Evolutionary conservation across 1,140 invertebrate species (phyloP).

Genomic region (Campoletis sonorensis): DNA sequence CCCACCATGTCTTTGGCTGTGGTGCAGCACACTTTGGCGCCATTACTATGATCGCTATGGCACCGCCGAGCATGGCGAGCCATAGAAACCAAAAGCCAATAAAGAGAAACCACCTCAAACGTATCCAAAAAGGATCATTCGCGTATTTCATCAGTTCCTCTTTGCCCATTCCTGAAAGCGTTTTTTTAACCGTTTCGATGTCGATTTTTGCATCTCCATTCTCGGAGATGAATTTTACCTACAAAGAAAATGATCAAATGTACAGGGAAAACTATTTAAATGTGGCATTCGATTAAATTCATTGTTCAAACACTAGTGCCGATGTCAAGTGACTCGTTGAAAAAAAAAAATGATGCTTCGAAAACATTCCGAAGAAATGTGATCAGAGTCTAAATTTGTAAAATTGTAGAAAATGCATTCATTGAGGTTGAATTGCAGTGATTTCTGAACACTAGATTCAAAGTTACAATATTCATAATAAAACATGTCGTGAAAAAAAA

Average conservation of each 20-base stretch:
- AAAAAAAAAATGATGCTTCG: no score
- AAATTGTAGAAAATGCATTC: no score
- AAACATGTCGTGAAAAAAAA: no score
- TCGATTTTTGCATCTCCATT: slow-evolving; percentile 93
- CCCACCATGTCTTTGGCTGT: slow-evolving; percentile 82
- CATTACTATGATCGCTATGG: slow-evolving; percentile 88
- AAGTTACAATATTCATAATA: no score
- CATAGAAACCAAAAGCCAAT: slow-evolving; percentile 91
- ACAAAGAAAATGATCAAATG: slow-evolving; percentile 55
- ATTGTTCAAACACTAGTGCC: neutral
- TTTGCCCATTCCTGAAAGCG: slow-evolving; percentile 90
- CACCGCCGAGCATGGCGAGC: slow-evolving; percentile 89
- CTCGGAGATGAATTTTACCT: slow-evolving; percentile 83
- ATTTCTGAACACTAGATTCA: no score
- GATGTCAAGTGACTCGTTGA: no score
- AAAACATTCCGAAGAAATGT: no score
- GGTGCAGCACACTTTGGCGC: slow-evolving; percentile 89
- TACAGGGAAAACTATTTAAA: neutral
- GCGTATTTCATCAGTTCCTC: slow-evolving; percentile 95
- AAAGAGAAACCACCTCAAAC: slow-evolving; percentile 90
- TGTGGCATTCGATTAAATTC: neutral
- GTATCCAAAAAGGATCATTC: slow-evolving; percentile 94
- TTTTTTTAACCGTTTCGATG: slow-evolving; percentile 80
- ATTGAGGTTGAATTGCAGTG: no score
- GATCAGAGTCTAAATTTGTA: no score